Evolutionary conservation across 2,888 invertebrate genomes (phyloP).

Genomic region (Tricholauxania praeusta): DNA sequence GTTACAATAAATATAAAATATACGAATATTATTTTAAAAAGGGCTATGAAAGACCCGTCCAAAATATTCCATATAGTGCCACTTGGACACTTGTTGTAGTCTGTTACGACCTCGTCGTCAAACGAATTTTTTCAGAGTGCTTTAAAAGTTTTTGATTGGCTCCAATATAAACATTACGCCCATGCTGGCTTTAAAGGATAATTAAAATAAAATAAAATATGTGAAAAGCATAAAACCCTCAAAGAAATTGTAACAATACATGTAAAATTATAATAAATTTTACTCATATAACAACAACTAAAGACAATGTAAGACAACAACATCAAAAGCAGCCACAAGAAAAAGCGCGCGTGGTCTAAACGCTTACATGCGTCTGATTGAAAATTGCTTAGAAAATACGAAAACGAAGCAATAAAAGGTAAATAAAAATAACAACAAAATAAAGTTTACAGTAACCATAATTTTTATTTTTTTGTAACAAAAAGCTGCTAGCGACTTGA

Average conservation of each 20-base stretch:
- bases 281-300: not conserved
- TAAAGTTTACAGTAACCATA: slow-evolving; percentile 1
- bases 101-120: too few relatives aligned
- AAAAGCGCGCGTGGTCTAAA: slow-evolving; percentile 21
- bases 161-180: not conserved
- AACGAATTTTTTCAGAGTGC: too few relatives aligned
- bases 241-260: too few relatives aligned
- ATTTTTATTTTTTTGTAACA: not conserved
- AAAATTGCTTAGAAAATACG: slow-evolving; percentile 7
- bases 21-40: too few relatives aligned
- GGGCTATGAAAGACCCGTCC: too few relatives aligned
- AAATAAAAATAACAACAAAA: not conserved
- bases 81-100: too few relatives aligned
- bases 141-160: too few relatives aligned
- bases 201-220: not conserved
- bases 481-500: slow-evolving; percentile 1
- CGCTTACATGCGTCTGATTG: slow-evolving; percentile 12
- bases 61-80: too few relatives aligned
- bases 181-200: not conserved
- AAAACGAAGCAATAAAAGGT: not conserved
- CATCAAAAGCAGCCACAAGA: not conserved
- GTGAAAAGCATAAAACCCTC: too few relatives aligned
- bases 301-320: not conserved
- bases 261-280: too few relatives aligned
- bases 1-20: too few relatives aligned